These are phyloP conservation scores for Agriopis marginaria DNA, from an alignment of 2,888 invertebrate genomes.

Conservation along the genomic window DNA sequence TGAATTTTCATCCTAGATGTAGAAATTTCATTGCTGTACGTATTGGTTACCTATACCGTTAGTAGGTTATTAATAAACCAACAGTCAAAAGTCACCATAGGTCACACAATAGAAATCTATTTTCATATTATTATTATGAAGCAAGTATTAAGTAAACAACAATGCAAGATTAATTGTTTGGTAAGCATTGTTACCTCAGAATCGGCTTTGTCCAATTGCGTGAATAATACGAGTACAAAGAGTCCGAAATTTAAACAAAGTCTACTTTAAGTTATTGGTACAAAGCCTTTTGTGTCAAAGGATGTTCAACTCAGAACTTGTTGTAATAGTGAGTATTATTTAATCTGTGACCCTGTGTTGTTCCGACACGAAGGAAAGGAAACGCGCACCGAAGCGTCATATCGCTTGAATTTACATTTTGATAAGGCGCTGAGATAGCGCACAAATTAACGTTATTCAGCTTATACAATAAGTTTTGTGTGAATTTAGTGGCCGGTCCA, in stretches of 20 bases:
- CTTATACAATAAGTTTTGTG: too few species aligned
- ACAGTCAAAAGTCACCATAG: conserved; percentile 3
- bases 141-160: conserved; percentile 10
- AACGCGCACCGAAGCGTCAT: neutral
- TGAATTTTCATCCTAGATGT: too few species aligned
- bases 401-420: conserved; percentile 8
- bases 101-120: conserved; percentile 14
- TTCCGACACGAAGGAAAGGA: conserved; percentile 10
- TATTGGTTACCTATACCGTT: neutral
- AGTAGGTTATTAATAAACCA: neutral
- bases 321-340: neutral
- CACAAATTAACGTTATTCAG: neutral
- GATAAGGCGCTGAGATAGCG: conserved; percentile 23
- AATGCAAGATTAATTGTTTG: conserved; percentile 11
- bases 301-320: conserved; percentile 26
- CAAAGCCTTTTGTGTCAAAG: conserved; percentile 30
- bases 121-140: conserved; percentile 12
- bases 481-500: too few species aligned
- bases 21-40: too few species aligned
- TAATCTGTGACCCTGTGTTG: neutral
- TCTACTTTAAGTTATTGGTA: conserved; percentile 13
- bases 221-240: conserved; percentile 12
- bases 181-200: conserved; percentile 20
- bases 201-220: conserved; percentile 7
- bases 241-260: conserved; percentile 16